Base-by-base conservation (phyloP, 2,113 vertebrate genomes). In the Poecilia latipinna region DNA sequence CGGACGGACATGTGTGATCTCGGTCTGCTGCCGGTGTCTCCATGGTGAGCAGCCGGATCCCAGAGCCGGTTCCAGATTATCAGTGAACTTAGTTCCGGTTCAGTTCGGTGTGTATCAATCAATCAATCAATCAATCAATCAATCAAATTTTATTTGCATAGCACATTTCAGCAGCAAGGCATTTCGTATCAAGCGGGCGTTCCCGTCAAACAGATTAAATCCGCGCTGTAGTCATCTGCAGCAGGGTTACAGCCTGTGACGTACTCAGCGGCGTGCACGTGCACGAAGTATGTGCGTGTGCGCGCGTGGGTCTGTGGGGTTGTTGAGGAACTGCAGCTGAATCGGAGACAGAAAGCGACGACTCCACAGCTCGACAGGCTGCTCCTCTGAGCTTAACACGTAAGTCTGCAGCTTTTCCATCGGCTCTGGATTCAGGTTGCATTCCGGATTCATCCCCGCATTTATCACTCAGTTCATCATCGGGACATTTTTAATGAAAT, bases 201-300 rank as follows among this genome's bases (percentile, higher is more conserved):
- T n/a, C 2, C 13, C 1, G 1, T 13, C 19, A 32, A 22, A 24
- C 64, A 73, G 8, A 51, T 22, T 61, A 54, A 33, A 54, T 12
- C 62, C 0, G 61, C 66, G 70, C 54, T 37, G 35, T 10, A 37
- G 10, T 11, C 2, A 11, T 72, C 39, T 33, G 72, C 29, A 24
- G 85, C 33, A 22, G 85, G 83, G 78, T 85, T 81, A 82, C 72
- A 81, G 62, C 51, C 4, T 63, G 72, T 88, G 78, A 84, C 79
- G 78, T 17, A 24, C 13, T 37, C 26, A 22, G 12, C 12, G 24
- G 11, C 64, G 75, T 37, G 74, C 29, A 48, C 44, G 17, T 48
- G 44, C 44, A 19, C 15, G 4, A 19, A 60, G 72, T 31, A 61
- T 22, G 65, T 42, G 75, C 28, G 71, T 28, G 66, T 13, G 68